A percentile compares a stretch with the other conserved stretches of the same genome.
Conservation (phyloP, 2,797 vertebrate genomes). For the Oceanodroma leucorhoa region DNA sequence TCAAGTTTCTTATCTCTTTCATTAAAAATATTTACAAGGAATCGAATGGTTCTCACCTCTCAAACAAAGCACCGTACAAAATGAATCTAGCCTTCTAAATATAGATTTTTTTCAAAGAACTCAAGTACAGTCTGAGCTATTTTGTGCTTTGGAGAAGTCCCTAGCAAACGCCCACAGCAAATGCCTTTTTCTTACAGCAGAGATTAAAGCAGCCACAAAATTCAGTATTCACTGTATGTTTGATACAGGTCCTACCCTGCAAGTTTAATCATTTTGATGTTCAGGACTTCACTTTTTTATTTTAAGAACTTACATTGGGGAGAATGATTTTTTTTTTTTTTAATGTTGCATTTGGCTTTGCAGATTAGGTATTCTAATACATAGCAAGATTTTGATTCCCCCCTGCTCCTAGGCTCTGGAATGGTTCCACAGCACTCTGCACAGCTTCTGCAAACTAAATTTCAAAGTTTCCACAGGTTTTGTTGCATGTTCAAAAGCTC, state of each 20-base stretch:
- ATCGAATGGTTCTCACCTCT: not conserved
- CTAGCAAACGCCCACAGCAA: not conserved
- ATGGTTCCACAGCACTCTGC: not conserved
- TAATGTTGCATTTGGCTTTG: not conserved
- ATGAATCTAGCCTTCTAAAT: not conserved
- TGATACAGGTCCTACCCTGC: not conserved
- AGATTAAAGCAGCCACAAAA: not conserved
- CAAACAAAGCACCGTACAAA: not conserved
- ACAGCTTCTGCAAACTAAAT: not conserved
- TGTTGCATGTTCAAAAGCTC: not conserved
- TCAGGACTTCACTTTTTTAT: not conserved
- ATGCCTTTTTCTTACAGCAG: not conserved
- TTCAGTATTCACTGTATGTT: not conserved
- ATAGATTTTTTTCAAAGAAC: not conserved
- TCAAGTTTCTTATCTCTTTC: not conserved
- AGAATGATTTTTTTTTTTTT: not conserved
- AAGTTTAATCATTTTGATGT: not conserved
- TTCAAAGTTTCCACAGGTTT: not conserved
- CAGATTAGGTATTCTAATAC: not conserved
- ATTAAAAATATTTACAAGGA: not conserved
- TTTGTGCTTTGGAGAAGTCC: not conserved
- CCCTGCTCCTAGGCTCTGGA: not conserved
- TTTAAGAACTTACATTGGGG: not conserved
- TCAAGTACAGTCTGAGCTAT: not conserved
- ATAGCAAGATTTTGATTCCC: not conserved